A percentile compares a stretch with the other conserved stretches of the same genome.
Conservation (phyloP, 2,113 vertebrate species). For the Lonchura striata region DNA sequence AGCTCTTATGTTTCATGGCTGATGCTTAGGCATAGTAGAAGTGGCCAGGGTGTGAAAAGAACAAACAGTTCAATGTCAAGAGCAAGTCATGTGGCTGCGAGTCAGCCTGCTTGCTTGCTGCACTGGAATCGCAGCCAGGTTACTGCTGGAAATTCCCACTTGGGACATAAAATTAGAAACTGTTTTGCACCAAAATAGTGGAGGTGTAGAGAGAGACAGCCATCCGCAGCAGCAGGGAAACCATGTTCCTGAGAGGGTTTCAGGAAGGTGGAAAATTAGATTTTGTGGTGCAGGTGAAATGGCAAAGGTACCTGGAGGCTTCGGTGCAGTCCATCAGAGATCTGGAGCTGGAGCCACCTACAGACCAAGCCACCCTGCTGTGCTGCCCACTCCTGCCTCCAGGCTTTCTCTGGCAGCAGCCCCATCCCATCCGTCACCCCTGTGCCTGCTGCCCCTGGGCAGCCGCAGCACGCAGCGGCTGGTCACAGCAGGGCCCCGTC, state of each 20-base stretch:
- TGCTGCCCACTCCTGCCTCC: rapidly evolving
- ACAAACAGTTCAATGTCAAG: constrained; percentile 63
- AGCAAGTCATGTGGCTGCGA: constrained; percentile 42
- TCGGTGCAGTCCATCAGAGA: neutral
- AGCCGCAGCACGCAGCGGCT: rapidly evolving
- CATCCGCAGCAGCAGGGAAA: neutral
- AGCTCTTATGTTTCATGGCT: neutral
- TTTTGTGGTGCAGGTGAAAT: neutral
- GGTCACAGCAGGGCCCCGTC: rapidly evolving
- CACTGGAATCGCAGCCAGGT: neutral
- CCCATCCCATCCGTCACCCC: rapidly evolving
- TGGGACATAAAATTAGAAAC: neutral
- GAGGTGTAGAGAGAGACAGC: rapidly evolving
- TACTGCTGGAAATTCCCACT: constrained; percentile 38
- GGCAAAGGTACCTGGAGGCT: neutral
- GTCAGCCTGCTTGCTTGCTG: neutral
- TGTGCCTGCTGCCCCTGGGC: rapidly evolving
- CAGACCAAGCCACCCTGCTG: rapidly evolving
- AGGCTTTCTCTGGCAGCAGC: neutral
- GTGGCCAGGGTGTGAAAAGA: constrained; percentile 19
- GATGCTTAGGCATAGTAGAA: constrained; percentile 6
- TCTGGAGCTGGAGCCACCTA: neutral
- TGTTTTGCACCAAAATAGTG: neutral
- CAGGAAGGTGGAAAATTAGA: neutral
- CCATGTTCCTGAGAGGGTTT: neutral